A percentile compares a stretch with the other conserved stretches of the same genome.
These are phyloP conservation scores for Leistus spinibarbis DNA, from an alignment of 2,888 invertebrate genomes.

Conservation along the genomic window DNA sequence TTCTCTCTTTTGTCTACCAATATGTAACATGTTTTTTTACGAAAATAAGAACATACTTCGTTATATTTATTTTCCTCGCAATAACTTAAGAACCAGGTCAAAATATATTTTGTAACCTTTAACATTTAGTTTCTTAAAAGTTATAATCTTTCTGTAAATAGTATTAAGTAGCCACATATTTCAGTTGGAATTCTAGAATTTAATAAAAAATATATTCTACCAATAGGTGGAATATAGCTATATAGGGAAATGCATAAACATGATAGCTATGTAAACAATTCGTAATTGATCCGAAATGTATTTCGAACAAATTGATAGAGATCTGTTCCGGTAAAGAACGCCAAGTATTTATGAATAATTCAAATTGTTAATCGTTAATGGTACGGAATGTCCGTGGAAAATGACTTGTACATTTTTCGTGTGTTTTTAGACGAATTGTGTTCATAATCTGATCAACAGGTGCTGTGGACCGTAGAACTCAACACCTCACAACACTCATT, in stretches of 20 bases:
- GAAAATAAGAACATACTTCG: not conserved
- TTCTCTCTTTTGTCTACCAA: not conserved
- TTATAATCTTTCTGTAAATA: too few species aligned
- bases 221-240: too few species aligned
- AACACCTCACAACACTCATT: constrained; percentile 13
- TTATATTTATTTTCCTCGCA: not conserved
- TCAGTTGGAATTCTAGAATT: too few species aligned
- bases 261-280: too few species aligned
- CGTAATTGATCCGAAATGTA: not conserved
- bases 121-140: too few species aligned
- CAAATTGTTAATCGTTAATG: not conserved
- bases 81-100: not conserved
- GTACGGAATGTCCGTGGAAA: not conserved
- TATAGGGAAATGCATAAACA: too few species aligned
- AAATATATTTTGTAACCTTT: too few species aligned
- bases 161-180: too few species aligned
- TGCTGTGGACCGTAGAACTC: constrained; percentile 11
- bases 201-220: too few species aligned
- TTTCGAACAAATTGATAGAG: not conserved
- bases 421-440: constrained; percentile 16
- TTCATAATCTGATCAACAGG: constrained; percentile 11
- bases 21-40: not conserved
- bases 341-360: not conserved
- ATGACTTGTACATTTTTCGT: not conserved
- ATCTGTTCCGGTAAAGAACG: not conserved